Conservation (phyloP, 1,140 invertebrate genomes). For the Caenorhabditis remanei region DNA sequence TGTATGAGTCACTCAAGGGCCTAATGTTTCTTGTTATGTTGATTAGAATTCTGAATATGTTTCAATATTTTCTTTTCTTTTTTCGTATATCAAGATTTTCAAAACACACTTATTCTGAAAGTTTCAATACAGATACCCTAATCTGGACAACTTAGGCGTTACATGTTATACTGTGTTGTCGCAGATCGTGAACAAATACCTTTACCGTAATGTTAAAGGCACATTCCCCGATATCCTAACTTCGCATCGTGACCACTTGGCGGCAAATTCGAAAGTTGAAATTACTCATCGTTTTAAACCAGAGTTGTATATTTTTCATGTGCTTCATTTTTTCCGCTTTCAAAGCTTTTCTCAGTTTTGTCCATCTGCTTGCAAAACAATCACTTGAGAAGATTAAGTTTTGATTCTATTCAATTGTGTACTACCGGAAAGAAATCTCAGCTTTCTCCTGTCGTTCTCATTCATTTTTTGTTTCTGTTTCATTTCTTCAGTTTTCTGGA, state of each 20-base stretch:
- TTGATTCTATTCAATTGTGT: constrained; percentile 32
- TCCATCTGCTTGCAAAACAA: no score
- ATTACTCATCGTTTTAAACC: no score
- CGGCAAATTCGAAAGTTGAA: no score
- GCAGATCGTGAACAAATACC: no score
- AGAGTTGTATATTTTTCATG: no score
- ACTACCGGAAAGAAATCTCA: constrained; percentile 24
- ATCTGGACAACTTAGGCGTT: no score
- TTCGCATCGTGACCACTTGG: neutral
- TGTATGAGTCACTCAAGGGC: neutral
- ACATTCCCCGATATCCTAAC: neutral
- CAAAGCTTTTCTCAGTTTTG: no score
- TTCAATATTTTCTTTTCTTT: neutral
- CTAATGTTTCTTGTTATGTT: constrained; percentile 15
- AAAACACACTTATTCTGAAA: neutral
- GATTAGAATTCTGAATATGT: neutral
- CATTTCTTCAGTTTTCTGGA: constrained; percentile 39
- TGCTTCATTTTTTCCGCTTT: no score
- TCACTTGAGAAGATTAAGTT: constrained; percentile 9
- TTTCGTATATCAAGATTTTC: neutral
- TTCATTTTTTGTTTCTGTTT: constrained; percentile 38
- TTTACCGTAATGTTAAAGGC: constrained; percentile 2
- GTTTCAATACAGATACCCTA: no score
- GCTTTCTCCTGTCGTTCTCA: neutral
- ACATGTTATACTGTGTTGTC: no score